phyloP scores from a whole-genome alignment of 2,113 vertebrate species.

The Pogonocichla stellata region DNA sequence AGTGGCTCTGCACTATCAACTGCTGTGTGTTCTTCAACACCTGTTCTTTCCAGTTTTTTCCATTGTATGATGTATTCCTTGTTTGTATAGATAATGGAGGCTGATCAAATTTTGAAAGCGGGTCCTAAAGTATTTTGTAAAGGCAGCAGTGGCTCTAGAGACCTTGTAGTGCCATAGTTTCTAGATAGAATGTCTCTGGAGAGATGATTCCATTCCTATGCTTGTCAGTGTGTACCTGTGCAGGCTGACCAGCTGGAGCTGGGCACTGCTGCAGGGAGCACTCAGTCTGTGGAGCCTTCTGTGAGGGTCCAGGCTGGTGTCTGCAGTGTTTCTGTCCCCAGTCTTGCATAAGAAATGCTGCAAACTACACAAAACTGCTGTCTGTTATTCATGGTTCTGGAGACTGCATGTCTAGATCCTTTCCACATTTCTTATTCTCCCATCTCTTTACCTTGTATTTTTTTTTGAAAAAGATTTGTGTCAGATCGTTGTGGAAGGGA shows the following conservation, averaged over 20 bases:
- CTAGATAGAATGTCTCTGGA: neutral
- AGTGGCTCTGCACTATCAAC: neutral
- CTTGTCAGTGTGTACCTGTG: neutral
- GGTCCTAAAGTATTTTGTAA: neutral
- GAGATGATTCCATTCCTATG: neutral
- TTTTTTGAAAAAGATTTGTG: neutral
- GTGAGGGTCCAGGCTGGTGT: fast-evolving
- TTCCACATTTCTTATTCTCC: neutral
- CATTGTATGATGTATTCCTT: fast-evolving
- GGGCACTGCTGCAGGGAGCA: neutral
- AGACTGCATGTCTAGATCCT: neutral
- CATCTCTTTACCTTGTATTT: neutral
- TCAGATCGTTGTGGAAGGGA: neutral
- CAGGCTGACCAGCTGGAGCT: neutral
- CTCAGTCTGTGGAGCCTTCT: fast-evolving
- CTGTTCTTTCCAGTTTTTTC: neutral
- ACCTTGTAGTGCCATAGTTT: neutral
- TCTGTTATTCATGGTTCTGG: neutral
- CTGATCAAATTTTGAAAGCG: neutral
- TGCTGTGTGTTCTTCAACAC: neutral
- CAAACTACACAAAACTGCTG: neutral
- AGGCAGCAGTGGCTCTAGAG: neutral
- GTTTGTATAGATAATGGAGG: neutral
- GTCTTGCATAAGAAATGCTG: neutral
- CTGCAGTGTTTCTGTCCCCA: neutral